Percentiles rank a stretch among this genome's conserved stretches.
phyloP scores from a whole-genome alignment of 2,888 invertebrate species.

The Pegoplata infirma region DNA sequence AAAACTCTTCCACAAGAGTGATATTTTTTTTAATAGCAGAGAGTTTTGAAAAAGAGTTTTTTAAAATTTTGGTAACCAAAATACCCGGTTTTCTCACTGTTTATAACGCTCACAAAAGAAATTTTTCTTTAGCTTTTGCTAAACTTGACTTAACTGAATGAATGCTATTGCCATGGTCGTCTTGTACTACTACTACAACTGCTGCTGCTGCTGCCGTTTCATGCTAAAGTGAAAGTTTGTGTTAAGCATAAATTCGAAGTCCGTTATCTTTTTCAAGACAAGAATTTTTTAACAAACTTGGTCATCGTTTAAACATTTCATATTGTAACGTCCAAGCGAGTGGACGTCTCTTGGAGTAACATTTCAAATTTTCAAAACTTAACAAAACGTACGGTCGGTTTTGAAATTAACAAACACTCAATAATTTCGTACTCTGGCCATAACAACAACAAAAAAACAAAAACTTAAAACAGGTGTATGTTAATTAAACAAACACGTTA shows the following conservation, averaged over 20 bases:
- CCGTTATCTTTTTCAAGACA: constrained; percentile 71
- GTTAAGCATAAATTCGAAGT: constrained; percentile 72
- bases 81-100: constrained; percentile 42
- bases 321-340: constrained; percentile 74
- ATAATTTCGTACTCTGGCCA: constrained; percentile 33
- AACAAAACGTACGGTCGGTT: constrained; percentile 10
- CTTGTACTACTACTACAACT: no score
- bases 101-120: constrained; percentile 23
- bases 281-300: constrained; percentile 58
- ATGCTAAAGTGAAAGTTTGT: constrained; percentile 75
- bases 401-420: neutral
- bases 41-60: no score
- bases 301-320: constrained; percentile 66
- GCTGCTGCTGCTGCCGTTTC: constrained; percentile 65
- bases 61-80: no score
- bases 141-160: constrained; percentile 4
- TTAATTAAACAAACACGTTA: constrained; percentile 54
- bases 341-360: constrained; percentile 67
- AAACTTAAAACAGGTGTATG: constrained; percentile 61
- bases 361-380: constrained; percentile 50
- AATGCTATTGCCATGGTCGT: constrained; percentile 24
- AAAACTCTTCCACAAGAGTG: no score
- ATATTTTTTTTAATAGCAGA: no score
- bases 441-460: constrained; percentile 17
- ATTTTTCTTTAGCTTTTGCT: constrained; percentile 2